Conservation (phyloP, 2,113 vertebrate genomes). For the Calyptommatus sinebrachiatus region DNA sequence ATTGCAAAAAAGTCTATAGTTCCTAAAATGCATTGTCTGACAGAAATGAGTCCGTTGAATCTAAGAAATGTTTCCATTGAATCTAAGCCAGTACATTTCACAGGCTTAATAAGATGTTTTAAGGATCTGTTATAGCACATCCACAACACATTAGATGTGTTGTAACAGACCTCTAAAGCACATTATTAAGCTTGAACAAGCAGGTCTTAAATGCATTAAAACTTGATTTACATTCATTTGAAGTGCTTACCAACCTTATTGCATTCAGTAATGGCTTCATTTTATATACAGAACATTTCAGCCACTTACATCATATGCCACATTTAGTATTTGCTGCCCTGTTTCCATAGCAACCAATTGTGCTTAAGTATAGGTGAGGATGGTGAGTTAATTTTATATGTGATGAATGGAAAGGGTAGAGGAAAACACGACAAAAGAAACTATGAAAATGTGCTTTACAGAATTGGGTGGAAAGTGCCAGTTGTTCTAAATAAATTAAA, state of each 20-base stretch:
- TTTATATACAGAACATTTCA: slow-evolving; percentile 13
- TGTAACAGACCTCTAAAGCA: too few relatives aligned
- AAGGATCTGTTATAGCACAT: too few relatives aligned
- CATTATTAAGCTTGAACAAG: too few relatives aligned
- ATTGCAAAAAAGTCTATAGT: too few relatives aligned
- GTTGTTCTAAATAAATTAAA: slow-evolving; percentile 18
- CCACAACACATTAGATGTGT: too few relatives aligned
- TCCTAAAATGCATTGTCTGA: too few relatives aligned
- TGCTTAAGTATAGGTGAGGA: slow-evolving; percentile 51
- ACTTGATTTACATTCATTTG: not conserved
- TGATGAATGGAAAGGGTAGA: slow-evolving; percentile 1
- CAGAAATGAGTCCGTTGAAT: too few relatives aligned
- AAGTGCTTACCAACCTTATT: not conserved
- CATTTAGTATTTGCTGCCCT: slow-evolving; percentile 36
- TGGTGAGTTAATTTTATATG: slow-evolving; percentile 58
- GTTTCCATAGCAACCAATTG: slow-evolving; percentile 51
- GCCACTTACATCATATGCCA: slow-evolving; percentile 29
- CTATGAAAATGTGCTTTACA: slow-evolving; percentile 12
- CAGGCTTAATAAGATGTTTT: too few relatives aligned
- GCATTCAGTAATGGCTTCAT: slow-evolving; percentile 1
- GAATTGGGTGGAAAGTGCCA: slow-evolving; percentile 1
- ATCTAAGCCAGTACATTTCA: not conserved
- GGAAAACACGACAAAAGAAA: slow-evolving; percentile 20
- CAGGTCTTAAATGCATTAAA: too few relatives aligned
- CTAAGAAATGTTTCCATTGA: not conserved